Evolutionary conservation across 2,797 vertebrate genomes (phyloP), one percentile per base, ranked within the genome.

Genomic region (Amniataba percoides): DNA sequence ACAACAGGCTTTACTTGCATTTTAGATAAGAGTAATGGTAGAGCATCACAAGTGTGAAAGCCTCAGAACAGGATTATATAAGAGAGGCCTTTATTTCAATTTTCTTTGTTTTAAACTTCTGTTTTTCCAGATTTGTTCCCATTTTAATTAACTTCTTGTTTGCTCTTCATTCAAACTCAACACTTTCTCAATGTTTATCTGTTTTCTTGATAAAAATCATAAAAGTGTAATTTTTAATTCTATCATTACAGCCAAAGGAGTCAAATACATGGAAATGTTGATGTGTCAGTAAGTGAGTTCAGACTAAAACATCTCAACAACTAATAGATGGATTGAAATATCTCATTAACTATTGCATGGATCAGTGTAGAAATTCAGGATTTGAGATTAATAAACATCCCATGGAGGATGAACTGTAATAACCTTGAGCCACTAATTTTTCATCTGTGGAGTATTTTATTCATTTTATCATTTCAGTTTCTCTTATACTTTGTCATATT

Each of bases 1-100:
- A 86, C 85, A 88, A 57, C 83, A 77, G 55, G 66, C 69, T 93
- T 83, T 72, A 91, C 78, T 84, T 82, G 65, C 71, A 87, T 86
- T 87, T 85, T 79, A 82, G 73, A 61, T 79, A 58, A 77, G 74
- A 86, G 57, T 73, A 74, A 78, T 75, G 57, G 53, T 72, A 21
- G 58, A 59, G 81, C 53, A 27, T 36, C 68, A 74, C n/a, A 67
- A 13, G 10, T 27, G 69, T 65, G 51, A 65, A 69, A 71, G 31
- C 51, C 42, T 42, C 14, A 55, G 77, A 79, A 78, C 34, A 40
- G 5, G 48, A 21, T 46, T 53, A 13, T 27, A 57, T 48, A 65
- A n/a, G 19, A 52, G 51, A 69, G 46, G 27, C 23, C 5, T 27
- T 75, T 42, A 73, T 70, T 80, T 78, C 12, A 40, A 48, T 77